Percentiles rank a stretch among this genome's conserved stretches.
These are phyloP conservation scores for Therioaphis trifolii DNA, from an alignment of 2,888 invertebrate genomes.

Conservation along the genomic window DNA sequence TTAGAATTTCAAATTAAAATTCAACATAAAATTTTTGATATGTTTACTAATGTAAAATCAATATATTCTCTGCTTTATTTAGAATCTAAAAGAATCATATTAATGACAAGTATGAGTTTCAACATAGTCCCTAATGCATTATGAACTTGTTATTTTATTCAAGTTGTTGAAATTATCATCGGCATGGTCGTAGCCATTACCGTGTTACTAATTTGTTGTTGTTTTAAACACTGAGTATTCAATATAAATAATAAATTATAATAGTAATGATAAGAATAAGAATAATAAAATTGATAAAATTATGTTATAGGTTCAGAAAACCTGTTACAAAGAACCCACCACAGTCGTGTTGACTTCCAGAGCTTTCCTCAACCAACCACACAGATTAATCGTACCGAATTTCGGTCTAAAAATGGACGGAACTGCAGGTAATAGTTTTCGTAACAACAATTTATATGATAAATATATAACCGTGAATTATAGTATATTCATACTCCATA, in stretches of 20 bases:
- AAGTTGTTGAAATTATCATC: neutral
- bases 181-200: neutral
- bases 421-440: constrained; percentile 43
- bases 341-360: constrained; percentile 58
- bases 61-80: no score
- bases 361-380: constrained; percentile 57
- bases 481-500: no score
- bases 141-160: neutral
- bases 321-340: constrained; percentile 55
- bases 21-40: no score
- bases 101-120: neutral
- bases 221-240: no score
- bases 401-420: constrained; percentile 58
- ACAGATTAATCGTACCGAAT: constrained; percentile 56
- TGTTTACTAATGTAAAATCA: no score
- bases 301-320: constrained; percentile 56
- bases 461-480: neutral
- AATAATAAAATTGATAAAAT: neutral
- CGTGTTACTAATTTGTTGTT: no score
- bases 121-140: neutral
- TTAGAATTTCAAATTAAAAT: no score
- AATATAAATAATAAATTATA: no score
- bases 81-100: neutral
- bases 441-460: neutral
- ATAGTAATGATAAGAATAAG: no score